Evolutionary conservation across 1,140 invertebrate species (phyloP).

Genomic region (Wasmannia auropunctata): DNA sequence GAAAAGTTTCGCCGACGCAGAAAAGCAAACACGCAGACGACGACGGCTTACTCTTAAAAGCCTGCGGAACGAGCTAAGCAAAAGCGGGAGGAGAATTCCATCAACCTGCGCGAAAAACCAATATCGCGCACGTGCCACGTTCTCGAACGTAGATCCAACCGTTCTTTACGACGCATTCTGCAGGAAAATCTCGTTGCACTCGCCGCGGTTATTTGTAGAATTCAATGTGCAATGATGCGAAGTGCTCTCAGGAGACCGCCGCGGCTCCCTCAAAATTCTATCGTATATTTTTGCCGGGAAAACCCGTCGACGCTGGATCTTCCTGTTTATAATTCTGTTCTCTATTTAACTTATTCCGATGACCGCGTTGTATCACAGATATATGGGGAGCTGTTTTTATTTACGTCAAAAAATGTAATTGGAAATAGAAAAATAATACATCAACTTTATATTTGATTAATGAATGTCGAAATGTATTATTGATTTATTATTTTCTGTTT

Average conservation of each 20-base stretch:
- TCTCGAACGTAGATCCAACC: constrained; percentile 14
- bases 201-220: constrained; percentile 51
- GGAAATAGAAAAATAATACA: not conserved
- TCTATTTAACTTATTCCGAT: not conserved
- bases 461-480: not conserved
- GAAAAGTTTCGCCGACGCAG: constrained; percentile 24
- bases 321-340: not conserved
- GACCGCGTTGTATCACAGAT: not conserved
- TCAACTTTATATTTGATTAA: not conserved
- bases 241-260: constrained; percentile 18
- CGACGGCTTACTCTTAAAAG: constrained; percentile 38
- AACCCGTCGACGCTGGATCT: not conserved
- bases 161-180: constrained; percentile 32
- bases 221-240: constrained; percentile 54
- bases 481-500: not conserved
- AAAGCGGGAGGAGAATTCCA: not conserved
- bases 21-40: constrained; percentile 25
- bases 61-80: not conserved
- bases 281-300: not conserved
- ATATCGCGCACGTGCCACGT: constrained; percentile 45
- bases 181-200: constrained; percentile 42
- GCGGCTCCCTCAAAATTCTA: constrained; percentile 33
- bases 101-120: constrained; percentile 34
- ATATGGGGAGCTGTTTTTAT: not conserved
- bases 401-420: not conserved